Percentiles rank a stretch among this genome's conserved stretches.
Evolutionary conservation across 2,113 vertebrate species (phyloP).

Genomic region (Etheostoma cragini): DNA sequence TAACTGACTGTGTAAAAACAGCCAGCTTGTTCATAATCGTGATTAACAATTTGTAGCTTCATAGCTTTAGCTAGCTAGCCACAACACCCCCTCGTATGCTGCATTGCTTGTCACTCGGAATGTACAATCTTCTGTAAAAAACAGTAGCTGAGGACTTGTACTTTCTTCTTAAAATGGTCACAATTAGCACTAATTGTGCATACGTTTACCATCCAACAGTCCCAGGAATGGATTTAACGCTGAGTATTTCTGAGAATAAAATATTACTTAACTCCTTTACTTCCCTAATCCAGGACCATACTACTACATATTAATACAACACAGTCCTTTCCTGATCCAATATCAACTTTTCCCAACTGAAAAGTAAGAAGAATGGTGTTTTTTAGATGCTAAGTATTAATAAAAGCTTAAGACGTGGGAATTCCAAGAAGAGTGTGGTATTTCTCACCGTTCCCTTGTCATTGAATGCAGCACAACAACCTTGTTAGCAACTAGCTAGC

Average conservation of each 20-base stretch:
- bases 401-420: neutral
- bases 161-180: neutral
- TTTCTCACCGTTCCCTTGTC: neutral
- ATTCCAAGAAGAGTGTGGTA: fast-evolving
- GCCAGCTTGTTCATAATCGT: neutral
- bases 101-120: neutral
- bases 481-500: slow-evolving; percentile 33
- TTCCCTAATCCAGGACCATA: too few species aligned
- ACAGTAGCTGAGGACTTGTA: neutral
- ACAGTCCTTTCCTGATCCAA: neutral
- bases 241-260: neutral
- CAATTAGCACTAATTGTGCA: neutral
- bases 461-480: slow-evolving; percentile 41
- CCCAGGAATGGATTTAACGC: neutral
- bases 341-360: neutral
- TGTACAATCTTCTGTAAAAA: fast-evolving
- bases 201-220: neutral
- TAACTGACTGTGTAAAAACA: fast-evolving
- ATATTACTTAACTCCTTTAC: neutral
- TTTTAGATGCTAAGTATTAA: neutral
- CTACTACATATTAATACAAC: neutral
- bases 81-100: neutral
- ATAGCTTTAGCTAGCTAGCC: neutral
- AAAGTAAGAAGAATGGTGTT: fast-evolving
- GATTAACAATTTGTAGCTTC: neutral